phyloP scores from a whole-genome alignment of 2,113 vertebrate genomes.

The Petroica traversi region DNA sequence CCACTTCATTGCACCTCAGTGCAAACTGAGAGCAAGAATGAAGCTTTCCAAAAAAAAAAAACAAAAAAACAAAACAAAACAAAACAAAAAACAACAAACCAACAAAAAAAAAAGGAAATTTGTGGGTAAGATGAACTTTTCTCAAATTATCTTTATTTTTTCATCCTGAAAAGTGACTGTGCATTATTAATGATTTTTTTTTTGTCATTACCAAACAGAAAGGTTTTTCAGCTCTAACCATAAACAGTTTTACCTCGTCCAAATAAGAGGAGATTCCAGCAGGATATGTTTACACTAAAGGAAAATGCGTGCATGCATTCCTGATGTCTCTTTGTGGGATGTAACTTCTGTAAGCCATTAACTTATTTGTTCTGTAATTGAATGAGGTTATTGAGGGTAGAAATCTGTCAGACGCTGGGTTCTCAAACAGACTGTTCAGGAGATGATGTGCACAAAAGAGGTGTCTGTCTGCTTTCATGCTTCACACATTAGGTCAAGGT shows the following conservation, averaged over 20 bases:
- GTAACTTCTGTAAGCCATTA: background rate
- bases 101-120: background rate
- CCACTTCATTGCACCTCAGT: accelerated
- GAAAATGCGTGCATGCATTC: background rate
- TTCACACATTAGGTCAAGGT: background rate
- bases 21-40: background rate
- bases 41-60: background rate
- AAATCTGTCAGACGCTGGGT: background rate
- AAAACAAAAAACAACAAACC: too few relatives aligned
- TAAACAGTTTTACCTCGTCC: background rate
- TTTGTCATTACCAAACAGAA: background rate
- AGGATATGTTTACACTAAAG: background rate
- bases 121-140: background rate
- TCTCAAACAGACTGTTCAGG: background rate
- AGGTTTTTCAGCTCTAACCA: background rate
- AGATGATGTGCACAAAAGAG: background rate
- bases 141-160: background rate
- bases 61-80: too few relatives aligned
- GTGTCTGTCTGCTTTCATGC: background rate
- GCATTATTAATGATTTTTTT: background rate
- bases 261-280: background rate
- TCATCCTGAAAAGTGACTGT: background rate
- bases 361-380: background rate
- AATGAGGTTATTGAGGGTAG: background rate
- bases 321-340: background rate